Evolutionary conservation across 2,888 invertebrate species (phyloP).

Genomic region (Aricia artaxerxes): DNA sequence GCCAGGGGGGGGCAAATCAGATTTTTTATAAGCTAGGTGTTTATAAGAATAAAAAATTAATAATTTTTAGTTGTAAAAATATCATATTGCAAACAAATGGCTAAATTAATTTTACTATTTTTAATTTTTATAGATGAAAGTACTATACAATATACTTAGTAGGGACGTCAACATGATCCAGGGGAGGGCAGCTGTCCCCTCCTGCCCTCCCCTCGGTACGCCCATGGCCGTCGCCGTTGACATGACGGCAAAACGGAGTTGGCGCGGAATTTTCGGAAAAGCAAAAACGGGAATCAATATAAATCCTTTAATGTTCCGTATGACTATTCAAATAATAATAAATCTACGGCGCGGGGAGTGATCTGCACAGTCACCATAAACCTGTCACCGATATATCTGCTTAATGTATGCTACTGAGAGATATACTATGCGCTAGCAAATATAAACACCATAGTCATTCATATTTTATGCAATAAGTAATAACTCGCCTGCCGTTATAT

Average conservation of each 20-base stretch:
- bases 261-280: not conserved
- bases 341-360: slow-evolving; percentile 51
- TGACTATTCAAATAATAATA: slow-evolving; percentile 51
- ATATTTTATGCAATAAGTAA: not conserved
- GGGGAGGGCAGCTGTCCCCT: too few relatives aligned
- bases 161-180: too few relatives aligned
- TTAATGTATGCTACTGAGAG: slow-evolving; percentile 50
- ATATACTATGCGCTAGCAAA: slow-evolving; percentile 40
- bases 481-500: slow-evolving; percentile 2
- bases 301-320: slow-evolving; percentile 48
- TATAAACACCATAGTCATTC: not conserved
- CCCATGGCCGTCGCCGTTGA: not conserved
- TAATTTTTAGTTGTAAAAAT: too few relatives aligned
- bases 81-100: too few relatives aligned
- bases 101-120: too few relatives aligned
- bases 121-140: too few relatives aligned
- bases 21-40: too few relatives aligned
- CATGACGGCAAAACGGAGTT: not conserved
- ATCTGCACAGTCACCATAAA: slow-evolving; percentile 50
- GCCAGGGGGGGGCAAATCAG: too few relatives aligned
- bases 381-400: slow-evolving; percentile 60
- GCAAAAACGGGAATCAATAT: slow-evolving; percentile 29
- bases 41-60: too few relatives aligned
- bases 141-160: too few relatives aligned
- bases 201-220: too few relatives aligned